Evolutionary conservation across 2,888 invertebrate species (phyloP), one percentile per base, ranked within the genome.

Genomic region (Antheraea yamamai): DNA sequence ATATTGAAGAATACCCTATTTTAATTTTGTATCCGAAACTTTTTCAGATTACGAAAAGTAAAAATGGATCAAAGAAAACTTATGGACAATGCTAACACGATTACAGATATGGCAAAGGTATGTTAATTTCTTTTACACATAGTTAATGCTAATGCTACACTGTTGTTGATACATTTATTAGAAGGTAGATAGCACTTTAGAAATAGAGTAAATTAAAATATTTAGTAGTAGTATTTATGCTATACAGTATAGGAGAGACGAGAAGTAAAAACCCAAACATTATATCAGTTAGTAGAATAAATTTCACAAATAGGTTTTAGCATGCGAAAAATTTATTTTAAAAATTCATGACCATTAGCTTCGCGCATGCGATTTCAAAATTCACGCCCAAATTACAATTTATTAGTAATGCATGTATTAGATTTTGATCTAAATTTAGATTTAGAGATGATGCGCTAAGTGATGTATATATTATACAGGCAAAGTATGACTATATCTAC

Each of bases 91-190:
- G 99, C 99, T 83, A 99, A 99, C 89, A 99, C 99, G 77, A 98
- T 99, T 92, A 99, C 99, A 77, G 99, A 99, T 91, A 99, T 99
- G 98, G 99, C 99, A 86, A 99, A 99, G 97, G 99, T 99, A 96
- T 95, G 93, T 91, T 82, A 78, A 82, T 78, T 83, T 83, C 78
- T 74, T 76, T 72, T 72, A 77, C 74, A 75, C 71, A 58, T 76
- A 58, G 76, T 77, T 78, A 77, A 78, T 79, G 90, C 87, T 87
- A 84, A 86, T 87, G 94, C 93, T 94, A 93, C 90, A 92, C 89
- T 91, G 91, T 91, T 92, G 82, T 82, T 82, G 77, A 79, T 81
- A 91, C 90, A 87, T 86, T 85, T 90, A 91, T 93, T 87, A 91
- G 89, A 84, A 79, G 75, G 77, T 86, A 84, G 87, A 85, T 89